Percentiles rank a stretch among this genome's conserved stretches.
These are phyloP conservation scores for Panurus biarmicus DNA, from an alignment of 2,113 vertebrate species.

Conservation along the genomic window DNA sequence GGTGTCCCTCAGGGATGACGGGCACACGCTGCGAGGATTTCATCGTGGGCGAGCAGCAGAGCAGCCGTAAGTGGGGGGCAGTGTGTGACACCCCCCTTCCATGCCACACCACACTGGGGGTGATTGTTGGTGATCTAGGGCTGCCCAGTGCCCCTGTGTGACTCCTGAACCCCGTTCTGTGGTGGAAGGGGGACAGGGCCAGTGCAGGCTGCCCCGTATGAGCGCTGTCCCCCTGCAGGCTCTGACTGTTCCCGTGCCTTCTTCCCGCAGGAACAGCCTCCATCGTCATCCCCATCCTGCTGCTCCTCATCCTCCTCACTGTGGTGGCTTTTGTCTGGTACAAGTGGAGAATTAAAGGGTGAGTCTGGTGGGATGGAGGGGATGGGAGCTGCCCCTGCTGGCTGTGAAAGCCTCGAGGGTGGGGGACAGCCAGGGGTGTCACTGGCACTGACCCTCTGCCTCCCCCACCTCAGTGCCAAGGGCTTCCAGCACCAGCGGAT, in stretches of 20 bases:
- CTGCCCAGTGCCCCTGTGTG: fast-evolving
- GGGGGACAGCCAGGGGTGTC: neutral
- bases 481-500: constrained; percentile 97
- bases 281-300: constrained; percentile 82
- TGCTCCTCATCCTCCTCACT: constrained; percentile 79
- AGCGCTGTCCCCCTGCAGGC: fast-evolving
- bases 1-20: constrained; percentile 61
- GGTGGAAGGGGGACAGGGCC: neutral
- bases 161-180: fast-evolving
- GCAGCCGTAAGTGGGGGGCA: constrained; percentile 54
- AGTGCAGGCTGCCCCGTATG: neutral
- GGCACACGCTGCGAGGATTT: constrained; percentile 68
- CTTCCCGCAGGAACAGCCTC: constrained; percentile 73
- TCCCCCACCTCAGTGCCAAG: constrained; percentile 78
- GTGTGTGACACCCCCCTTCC: neutral
- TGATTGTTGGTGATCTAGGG: no score
- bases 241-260: neutral
- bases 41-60: constrained; percentile 45
- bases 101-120: fast-evolving
- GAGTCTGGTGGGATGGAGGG: constrained; percentile 12
- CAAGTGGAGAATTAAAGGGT: constrained; percentile 91
- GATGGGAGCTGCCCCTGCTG: fast-evolving
- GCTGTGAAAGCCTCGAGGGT: neutral
- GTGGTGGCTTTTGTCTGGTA: constrained; percentile 88
- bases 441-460: neutral